These are phyloP conservation scores for Epinotia bilunana DNA, from an alignment of 2,888 invertebrate genomes.

Conservation along the genomic window DNA sequence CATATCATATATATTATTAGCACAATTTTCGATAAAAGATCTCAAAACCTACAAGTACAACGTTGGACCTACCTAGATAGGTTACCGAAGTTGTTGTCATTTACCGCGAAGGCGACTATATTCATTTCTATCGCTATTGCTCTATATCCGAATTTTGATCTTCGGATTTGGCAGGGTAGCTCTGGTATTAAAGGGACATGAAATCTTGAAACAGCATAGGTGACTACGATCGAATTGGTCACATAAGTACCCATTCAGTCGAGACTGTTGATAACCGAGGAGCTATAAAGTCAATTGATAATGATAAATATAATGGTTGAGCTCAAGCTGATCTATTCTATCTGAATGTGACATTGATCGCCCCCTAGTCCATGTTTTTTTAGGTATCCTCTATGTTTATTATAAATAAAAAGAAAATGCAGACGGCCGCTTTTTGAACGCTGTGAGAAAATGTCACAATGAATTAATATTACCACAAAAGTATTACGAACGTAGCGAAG, in stretches of 20 bases:
- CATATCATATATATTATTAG: too few species aligned
- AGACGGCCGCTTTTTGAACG: neutral
- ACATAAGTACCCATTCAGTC: constrained; percentile 6
- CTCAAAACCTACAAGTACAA: too few species aligned
- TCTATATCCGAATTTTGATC: neutral
- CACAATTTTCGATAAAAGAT: neutral
- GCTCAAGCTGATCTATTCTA: constrained; percentile 2
- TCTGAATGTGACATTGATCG: neutral
- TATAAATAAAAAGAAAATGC: too few species aligned
- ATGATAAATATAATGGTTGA: constrained; percentile 4
- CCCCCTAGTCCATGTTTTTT: neutral
- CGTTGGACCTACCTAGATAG: too few species aligned
- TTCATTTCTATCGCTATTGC: neutral
- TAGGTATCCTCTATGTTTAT: neutral
- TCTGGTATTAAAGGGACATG: neutral
- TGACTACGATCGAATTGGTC: neutral
- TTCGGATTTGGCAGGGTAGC: neutral
- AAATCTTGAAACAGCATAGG: neutral
- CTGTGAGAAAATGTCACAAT: neutral
- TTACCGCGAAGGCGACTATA: neutral
- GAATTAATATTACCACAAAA: neutral
- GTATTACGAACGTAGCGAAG: neutral
- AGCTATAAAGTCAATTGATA: constrained; percentile 16
- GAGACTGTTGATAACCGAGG: neutral
- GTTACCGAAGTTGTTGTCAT: neutral